These are phyloP conservation scores for Phyllostomus hastatus DNA, from an alignment of 2,113 vertebrate species.

Conservation along the genomic window DNA sequence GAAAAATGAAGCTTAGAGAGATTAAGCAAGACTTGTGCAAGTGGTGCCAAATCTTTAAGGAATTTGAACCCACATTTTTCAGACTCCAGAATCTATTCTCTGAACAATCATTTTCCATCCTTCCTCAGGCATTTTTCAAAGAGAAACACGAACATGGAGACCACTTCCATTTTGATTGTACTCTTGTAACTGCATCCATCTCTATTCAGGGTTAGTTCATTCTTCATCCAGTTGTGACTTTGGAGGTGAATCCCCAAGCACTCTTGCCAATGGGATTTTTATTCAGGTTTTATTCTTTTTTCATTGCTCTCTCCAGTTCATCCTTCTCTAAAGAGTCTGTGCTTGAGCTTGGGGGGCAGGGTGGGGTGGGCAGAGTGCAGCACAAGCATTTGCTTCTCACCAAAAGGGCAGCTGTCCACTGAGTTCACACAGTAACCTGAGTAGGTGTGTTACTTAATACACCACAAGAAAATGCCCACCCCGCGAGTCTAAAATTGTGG, in stretches of 20 bases:
- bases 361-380: background rate
- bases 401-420: slow-evolving; percentile 66
- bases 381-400: background rate
- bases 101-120: background rate
- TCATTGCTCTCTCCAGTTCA: background rate
- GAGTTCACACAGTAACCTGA: slow-evolving; percentile 66
- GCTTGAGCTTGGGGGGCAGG: background rate
- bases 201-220: background rate
- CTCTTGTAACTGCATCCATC: background rate
- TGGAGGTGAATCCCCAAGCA: background rate
- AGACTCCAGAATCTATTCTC: background rate
- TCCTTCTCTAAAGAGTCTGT: background rate
- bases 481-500: slow-evolving; percentile 63
- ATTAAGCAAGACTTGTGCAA: background rate
- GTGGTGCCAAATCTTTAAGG: background rate
- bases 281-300: background rate
- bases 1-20: background rate
- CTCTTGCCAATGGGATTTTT: background rate
- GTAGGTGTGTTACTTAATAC: slow-evolving; percentile 76
- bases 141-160: background rate
- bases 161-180: background rate
- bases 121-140: background rate
- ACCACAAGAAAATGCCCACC: slow-evolving; percentile 66
- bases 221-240: background rate
- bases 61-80: background rate